phyloP scores from a whole-genome alignment of 1,140 invertebrate species.

The Aphaenogaster rudis region DNA sequence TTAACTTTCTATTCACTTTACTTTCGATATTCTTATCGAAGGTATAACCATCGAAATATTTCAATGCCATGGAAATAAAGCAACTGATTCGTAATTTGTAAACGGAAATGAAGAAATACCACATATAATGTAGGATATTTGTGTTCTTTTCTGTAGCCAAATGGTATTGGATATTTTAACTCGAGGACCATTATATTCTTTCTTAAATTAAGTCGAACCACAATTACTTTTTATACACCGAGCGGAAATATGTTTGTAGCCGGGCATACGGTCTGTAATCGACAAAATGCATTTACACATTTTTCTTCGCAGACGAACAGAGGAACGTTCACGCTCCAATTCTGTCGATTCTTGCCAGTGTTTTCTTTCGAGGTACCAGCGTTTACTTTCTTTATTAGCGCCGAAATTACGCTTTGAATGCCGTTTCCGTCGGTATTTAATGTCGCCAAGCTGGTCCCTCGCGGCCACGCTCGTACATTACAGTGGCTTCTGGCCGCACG shows the following conservation, averaged over 20 bases:
- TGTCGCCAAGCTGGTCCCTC: constrained; percentile 52
- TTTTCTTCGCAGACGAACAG: background rate
- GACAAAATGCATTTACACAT: constrained; percentile 9
- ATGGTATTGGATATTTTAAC: constrained; percentile 23
- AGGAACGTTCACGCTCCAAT: constrained; percentile 14
- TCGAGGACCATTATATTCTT: background rate
- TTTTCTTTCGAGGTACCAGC: background rate
- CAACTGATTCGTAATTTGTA: background rate
- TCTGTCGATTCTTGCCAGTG: background rate
- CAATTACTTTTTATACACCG: background rate
- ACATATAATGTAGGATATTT: background rate
- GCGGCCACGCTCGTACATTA: background rate
- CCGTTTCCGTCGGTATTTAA: constrained; percentile 42
- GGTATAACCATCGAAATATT: background rate
- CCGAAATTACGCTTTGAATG: constrained; percentile 23
- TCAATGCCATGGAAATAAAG: background rate
- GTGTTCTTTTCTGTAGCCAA: background rate
- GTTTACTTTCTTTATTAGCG: background rate
- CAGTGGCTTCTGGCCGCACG: constrained; percentile 48
- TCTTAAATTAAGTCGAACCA: background rate
- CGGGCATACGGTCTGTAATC: background rate
- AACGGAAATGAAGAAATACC: background rate
- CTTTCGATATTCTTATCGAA: background rate
- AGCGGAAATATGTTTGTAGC: constrained; percentile 23
- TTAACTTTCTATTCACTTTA: constrained; percentile 9